Conservation (phyloP, 2,113 vertebrate species). For the Calidris pygmaea region DNA sequence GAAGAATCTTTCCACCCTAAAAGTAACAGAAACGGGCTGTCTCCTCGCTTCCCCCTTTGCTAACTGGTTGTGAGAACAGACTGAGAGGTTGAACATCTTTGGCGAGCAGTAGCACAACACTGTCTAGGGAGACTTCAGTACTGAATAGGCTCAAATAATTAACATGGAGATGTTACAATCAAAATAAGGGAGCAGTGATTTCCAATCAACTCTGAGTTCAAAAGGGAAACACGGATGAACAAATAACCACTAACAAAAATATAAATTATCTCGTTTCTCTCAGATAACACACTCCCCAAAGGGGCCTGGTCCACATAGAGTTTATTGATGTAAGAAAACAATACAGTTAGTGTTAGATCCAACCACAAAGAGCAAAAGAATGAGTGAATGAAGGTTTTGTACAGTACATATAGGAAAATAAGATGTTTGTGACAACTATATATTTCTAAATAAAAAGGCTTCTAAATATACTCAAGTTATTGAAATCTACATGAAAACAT, state of each 20-base stretch:
- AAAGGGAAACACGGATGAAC: conserved; percentile 44
- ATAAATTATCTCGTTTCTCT: conserved; percentile 62
- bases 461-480: conserved; percentile 81
- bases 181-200: conserved; percentile 40
- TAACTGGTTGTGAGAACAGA: conserved; percentile 28
- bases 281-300: conserved; percentile 70
- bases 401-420: conserved; percentile 82
- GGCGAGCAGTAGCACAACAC: conserved; percentile 51
- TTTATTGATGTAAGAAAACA: conserved; percentile 94
- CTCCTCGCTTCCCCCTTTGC: conserved; percentile 27
- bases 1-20: background rate
- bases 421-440: conserved; percentile 76
- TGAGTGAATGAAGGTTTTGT: conserved; percentile 77
- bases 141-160: conserved; percentile 43
- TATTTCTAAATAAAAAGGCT: conserved; percentile 78
- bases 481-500: conserved; percentile 80
- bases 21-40: background rate
- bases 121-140: conserved; percentile 39
- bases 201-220: conserved; percentile 39
- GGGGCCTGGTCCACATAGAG: conserved; percentile 89
- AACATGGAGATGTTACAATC: conserved; percentile 8
- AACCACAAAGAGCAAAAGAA: conserved; percentile 82
- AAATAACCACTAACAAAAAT: conserved; percentile 66
- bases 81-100: conserved; percentile 22
- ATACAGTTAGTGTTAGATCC: conserved; percentile 93